Conservation (phyloP, 2,888 invertebrate species). For the Nemotelus nigrinus region DNA sequence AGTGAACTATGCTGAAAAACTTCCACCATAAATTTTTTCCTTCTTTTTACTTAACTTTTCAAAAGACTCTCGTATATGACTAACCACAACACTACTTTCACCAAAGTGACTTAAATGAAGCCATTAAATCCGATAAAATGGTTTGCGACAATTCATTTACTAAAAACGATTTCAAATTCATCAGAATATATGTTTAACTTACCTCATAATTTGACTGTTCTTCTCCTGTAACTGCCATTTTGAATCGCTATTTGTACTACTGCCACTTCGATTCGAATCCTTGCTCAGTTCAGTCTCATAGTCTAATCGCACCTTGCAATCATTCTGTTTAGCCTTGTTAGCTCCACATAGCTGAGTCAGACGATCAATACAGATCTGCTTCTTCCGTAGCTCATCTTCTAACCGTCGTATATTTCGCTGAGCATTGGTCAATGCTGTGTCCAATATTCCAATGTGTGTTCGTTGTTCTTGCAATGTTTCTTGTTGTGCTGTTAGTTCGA, state of each 20-base stretch:
- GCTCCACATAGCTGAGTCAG: slow-evolving; percentile 80
- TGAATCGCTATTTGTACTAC: slow-evolving; percentile 66
- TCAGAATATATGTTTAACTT: neutral
- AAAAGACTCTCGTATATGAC: no score
- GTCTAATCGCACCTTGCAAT: slow-evolving; percentile 83
- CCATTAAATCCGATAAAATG: no score
- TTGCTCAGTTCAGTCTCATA: slow-evolving; percentile 79
- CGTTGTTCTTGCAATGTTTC: slow-evolving; percentile 91
- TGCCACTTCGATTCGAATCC: slow-evolving; percentile 58
- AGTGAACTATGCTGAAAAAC: no score
- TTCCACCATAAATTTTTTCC: no score
- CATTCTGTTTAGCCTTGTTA: slow-evolving; percentile 81
- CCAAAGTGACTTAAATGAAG: no score
- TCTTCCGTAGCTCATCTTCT: slow-evolving; percentile 90
- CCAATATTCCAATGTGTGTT: slow-evolving; percentile 85
- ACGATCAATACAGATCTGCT: slow-evolving; percentile 84
- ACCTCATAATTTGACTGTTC: slow-evolving; percentile 74
- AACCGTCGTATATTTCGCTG: slow-evolving; percentile 87
- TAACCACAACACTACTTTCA: no score
- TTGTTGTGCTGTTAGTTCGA: slow-evolving; percentile 88
- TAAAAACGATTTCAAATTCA: no score
- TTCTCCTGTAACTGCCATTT: slow-evolving; percentile 74
- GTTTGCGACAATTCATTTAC: no score
- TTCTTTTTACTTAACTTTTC: no score
- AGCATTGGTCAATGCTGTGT: slow-evolving; percentile 90